Base-by-base conservation (phyloP, 2,113 vertebrate genomes). In the Numenius arquata region DNA sequence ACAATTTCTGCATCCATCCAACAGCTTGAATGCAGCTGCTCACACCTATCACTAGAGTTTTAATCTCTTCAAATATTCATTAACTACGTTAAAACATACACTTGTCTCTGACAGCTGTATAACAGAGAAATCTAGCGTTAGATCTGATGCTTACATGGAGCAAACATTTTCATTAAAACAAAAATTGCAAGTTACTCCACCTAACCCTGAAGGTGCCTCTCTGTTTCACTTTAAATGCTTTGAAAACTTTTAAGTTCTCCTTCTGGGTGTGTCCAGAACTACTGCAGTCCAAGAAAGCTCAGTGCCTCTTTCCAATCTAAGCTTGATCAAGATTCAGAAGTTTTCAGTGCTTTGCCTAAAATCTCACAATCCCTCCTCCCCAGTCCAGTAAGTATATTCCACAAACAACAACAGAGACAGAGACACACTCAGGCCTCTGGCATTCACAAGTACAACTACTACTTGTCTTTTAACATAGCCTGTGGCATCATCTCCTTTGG, bases 171-270 rank as follows among this genome's bases (percentile, higher is more conserved):
- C 40, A 85, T 85, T 79, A 73, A 52, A 89, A 47, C 43, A 96
- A 83, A 94, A 95, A 47, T 4, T 20, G 21, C 48, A 68, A 61
- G 56, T 75, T 76, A 34, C 85, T 72, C 75, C 90, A 73, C 85
- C 95, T 93, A 85, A 75, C 88, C 94, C 92, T 65, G 82, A 88
- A 93, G 88, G 85, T 90, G 77, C 78, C 85, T 45, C 90, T 52
- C 61, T 55, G 32, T 67, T 75, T 63, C 32, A 90, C 45, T 86
- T 72, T 8, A 93, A 93, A 84, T 14, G 41, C 84, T 87, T 59
- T 67, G 68, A 93, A 92, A 90, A 71, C 81, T 78, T 71, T 50
- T 32, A 72, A 67, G 82, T 79, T 88, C 85, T 88, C 66, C 47
- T 79, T 30, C 52, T 92, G 90, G 85, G 92, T 53, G 90, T 85